Evolutionary conservation across 2,113 vertebrate genomes (phyloP).

Genomic region (Pelobates fuscus): DNA sequence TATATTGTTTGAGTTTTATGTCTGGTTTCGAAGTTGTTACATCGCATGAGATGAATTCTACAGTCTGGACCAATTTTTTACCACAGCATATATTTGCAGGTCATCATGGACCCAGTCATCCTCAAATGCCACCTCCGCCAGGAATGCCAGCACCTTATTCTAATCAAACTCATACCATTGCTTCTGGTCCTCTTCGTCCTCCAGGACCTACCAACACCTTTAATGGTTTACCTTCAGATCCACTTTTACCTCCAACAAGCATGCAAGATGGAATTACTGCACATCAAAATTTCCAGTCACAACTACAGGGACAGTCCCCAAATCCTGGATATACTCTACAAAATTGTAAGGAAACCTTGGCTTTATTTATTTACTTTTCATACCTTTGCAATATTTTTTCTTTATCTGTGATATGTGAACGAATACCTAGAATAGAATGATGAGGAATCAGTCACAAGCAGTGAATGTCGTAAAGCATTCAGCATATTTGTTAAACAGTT

Average conservation of each 20-base stretch:
- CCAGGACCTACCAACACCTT: slow-evolving; percentile 62
- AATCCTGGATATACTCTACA: slow-evolving; percentile 77
- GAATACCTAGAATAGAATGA: too few species aligned
- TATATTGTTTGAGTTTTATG: not conserved
- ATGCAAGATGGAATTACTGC: slow-evolving; percentile 71
- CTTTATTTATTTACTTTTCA: too few species aligned
- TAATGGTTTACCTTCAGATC: slow-evolving; percentile 65
- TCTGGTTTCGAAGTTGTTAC: not conserved
- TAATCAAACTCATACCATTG: slow-evolving; percentile 56
- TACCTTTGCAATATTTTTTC: too few species aligned
- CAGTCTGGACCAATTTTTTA: too few species aligned
- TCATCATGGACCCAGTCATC: slow-evolving; percentile 58
- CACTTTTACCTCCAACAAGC: slow-evolving; percentile 53
- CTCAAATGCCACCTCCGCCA: slow-evolving; percentile 59
- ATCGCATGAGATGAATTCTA: too few species aligned
- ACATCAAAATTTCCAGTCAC: slow-evolving; percentile 68
- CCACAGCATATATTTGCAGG: slow-evolving; percentile 58
- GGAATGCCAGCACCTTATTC: slow-evolving; percentile 63
- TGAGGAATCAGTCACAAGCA: too few species aligned
- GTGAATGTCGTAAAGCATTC: too few species aligned
- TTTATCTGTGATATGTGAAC: too few species aligned
- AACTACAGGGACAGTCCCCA: slow-evolving; percentile 67
- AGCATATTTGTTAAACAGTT: too few species aligned
- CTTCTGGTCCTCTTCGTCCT: slow-evolving; percentile 66
- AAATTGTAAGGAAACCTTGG: slow-evolving; percentile 68